Percentiles rank a stretch among this genome's conserved stretches.
phyloP scores from a whole-genome alignment of 2,888 invertebrate genomes.

The Didymodactylos carnosus region DNA sequence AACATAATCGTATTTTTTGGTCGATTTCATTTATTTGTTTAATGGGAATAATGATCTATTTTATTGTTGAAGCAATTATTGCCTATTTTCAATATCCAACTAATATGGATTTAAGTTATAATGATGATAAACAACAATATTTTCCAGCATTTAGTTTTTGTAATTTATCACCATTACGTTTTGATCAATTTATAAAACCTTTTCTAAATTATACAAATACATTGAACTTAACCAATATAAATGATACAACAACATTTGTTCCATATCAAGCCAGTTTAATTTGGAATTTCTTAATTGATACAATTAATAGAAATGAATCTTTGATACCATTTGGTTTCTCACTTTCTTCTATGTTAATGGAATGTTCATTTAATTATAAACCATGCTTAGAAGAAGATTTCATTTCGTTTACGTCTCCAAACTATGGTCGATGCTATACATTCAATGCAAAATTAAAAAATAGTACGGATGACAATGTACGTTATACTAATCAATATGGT shows the following conservation, averaged over 20 bases:
- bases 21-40: background rate
- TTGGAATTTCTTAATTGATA: background rate
- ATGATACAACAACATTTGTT: background rate
- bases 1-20: background rate
- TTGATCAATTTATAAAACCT: background rate
- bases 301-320: background rate
- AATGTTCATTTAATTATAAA: background rate
- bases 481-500: background rate
- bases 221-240: background rate
- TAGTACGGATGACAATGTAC: background rate
- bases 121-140: background rate
- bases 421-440: background rate
- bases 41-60: background rate
- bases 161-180: background rate
- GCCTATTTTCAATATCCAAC: background rate
- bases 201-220: background rate
- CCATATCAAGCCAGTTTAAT: background rate
- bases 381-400: background rate
- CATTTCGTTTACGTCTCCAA: background rate
- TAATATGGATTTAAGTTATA: background rate
- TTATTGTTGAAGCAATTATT: background rate
- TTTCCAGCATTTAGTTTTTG: conserved; percentile 3
- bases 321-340: background rate
- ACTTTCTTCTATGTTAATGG: background rate
- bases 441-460: background rate